A percentile compares a stretch with the other conserved stretches of the same genome.
Evolutionary conservation across 2,797 vertebrate species (phyloP).

Genomic region (Thamnophis elegans): DNA sequence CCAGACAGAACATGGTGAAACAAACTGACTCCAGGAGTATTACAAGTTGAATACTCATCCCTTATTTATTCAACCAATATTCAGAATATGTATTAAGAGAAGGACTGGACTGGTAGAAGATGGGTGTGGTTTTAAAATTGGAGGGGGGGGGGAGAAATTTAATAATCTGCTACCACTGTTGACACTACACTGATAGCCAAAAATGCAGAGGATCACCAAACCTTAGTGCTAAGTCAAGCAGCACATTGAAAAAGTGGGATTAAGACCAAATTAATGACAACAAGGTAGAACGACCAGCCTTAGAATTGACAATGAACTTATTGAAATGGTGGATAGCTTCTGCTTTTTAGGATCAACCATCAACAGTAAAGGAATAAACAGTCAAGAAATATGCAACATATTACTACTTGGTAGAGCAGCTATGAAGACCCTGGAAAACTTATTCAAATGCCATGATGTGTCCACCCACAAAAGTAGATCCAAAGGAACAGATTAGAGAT

Average conservation of each 20-base stretch:
- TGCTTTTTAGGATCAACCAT: not conserved
- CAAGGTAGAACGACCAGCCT: not conserved
- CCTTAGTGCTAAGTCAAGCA: no score
- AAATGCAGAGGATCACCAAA: no score
- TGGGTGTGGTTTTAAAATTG: no score
- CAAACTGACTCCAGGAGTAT: not conserved
- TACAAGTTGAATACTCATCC: no score
- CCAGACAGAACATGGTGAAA: not conserved
- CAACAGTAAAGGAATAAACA: not conserved
- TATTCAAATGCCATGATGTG: not conserved
- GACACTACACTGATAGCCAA: no score
- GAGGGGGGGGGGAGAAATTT: no score
- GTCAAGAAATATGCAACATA: not conserved
- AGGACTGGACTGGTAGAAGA: no score
- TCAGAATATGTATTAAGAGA: no score
- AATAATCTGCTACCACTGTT: no score
- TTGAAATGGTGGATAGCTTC: not conserved
- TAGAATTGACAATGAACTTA: not conserved
- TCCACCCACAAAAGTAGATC: not conserved
- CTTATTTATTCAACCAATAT: no score
- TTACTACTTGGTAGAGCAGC: not conserved
- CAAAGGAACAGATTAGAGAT: not conserved
- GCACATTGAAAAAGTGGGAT: no score
- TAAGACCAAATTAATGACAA: not conserved
- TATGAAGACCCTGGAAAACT: no score